Evolutionary conservation across 2,113 vertebrate genomes (phyloP), one percentile per base, ranked within the genome.

Genomic region (Ailurus styani): DNA sequence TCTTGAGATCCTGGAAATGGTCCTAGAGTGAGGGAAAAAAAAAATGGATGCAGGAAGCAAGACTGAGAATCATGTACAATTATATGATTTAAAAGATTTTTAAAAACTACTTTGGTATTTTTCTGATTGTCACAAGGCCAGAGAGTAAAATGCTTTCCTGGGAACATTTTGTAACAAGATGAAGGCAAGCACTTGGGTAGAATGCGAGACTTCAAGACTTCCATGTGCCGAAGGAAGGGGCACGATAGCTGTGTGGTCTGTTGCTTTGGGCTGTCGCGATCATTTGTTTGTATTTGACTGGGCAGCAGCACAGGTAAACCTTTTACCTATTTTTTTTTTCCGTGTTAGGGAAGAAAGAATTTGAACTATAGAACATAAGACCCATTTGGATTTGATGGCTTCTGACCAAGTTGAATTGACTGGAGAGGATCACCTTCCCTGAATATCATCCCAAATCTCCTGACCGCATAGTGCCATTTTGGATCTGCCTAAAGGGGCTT

Each of bases 1-100:
- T 98, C 75, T 0, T 97, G 97, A 97, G 96, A 98, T 98, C 90
- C 72, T 97, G 93, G 91, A 98, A 98, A 96, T 94, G 94, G 29
- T 90, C 73, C 78, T 97, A 92, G 91, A 98, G 47, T 52, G 93
- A 66, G 47, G 47, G 47, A 23, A 34, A 23, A 20, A 78, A 94
- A 47, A 88, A 90, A 86, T n/a, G 31, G 47, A 95, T 12, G 40
- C 25, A 87, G 40, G 87, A 95, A 94, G 34, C 54, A 90, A 93
- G 91, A 73, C 27, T 93, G 57, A 87, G 97, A 98, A 91, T 91
- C 40, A 45, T 77, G 62, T 91, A 93, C 42, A 84, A 17, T 88
- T 70, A 89, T 57, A 55, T 96, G 85, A 85, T 88, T 75, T 97
- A 94, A 97, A 98, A 40, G 57, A 54, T 66, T 85, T 97, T 93